Evolutionary conservation across 1,140 invertebrate genomes (phyloP).

Genomic region (Mesaphorura yosii): DNA sequence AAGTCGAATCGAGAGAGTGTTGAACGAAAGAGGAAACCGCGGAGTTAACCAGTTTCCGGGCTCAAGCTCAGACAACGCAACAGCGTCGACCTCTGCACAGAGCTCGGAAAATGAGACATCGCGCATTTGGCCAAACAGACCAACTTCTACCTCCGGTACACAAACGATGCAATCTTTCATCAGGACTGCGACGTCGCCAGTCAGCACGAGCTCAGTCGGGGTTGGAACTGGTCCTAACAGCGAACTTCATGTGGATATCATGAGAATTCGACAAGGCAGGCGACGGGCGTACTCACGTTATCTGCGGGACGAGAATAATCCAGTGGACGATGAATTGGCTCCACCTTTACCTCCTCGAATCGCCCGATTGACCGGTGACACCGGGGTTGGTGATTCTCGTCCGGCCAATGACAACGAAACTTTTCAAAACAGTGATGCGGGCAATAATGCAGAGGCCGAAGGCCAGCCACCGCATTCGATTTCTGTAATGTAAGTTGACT

Average conservation of each 20-base stretch:
- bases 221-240: not conserved
- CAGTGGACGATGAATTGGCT: conserved; percentile 7
- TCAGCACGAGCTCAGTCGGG: not conserved
- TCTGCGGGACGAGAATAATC: not conserved
- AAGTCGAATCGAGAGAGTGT: conserved; percentile 29
- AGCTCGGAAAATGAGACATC: not conserved
- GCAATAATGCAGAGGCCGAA: no score
- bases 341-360: conserved; percentile 9
- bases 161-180: not conserved
- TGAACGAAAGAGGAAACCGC: conserved; percentile 30
- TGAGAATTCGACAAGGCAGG: not conserved
- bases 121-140: not conserved
- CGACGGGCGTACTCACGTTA: not conserved
- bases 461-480: no score
- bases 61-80: conserved; percentile 2
- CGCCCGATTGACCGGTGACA: not conserved
- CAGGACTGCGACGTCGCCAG: not conserved
- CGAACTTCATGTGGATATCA: not conserved
- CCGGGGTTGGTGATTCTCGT: not conserved
- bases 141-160: not conserved
- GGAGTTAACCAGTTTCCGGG: conserved; percentile 10
- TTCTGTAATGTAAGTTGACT: no score
- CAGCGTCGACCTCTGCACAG: not conserved
- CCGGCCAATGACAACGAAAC: no score
- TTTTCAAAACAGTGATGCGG: no score